These are phyloP conservation scores for Callospermophilus lateralis DNA, from an alignment of 2,113 vertebrate species.

Conservation along the genomic window DNA sequence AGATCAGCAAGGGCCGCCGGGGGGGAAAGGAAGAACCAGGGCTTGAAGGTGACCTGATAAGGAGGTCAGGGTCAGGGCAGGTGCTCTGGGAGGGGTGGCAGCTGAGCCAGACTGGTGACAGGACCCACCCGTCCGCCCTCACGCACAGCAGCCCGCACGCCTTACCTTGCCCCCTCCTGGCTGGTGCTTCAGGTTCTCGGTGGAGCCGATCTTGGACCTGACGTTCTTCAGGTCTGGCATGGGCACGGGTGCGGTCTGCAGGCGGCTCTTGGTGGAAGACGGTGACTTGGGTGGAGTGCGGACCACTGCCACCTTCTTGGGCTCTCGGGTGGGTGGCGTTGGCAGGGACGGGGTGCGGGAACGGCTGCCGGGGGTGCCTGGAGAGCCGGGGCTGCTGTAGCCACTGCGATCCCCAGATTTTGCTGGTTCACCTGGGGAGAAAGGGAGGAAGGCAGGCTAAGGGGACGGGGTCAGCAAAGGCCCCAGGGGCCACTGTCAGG, in stretches of 20 bases:
- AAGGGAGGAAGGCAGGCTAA: neutral
- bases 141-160: rapidly evolving
- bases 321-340: constrained; percentile 92
- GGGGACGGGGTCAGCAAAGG: neutral
- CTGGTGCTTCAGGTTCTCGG: constrained; percentile 97
- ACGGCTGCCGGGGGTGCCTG: constrained; percentile 95
- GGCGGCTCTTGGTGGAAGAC: constrained; percentile 93
- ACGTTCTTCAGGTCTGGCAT: constrained; percentile 97
- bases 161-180: constrained; percentile 97
- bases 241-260: constrained; percentile 89
- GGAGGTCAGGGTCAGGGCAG: rapidly evolving
- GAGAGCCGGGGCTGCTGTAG: constrained; percentile 96
- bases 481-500: neutral
- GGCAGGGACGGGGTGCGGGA: constrained; percentile 92
- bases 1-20: neutral
- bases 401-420: constrained; percentile 94
- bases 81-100: neutral
- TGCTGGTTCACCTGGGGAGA: constrained; percentile 87
- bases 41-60: neutral
- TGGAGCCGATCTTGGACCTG: constrained; percentile 97
- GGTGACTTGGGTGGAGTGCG: constrained; percentile 98
- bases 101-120: neutral
- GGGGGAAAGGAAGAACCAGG: rapidly evolving
- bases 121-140: neutral
- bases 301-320: constrained; percentile 97